Evolutionary conservation across 1,140 invertebrate genomes (phyloP), one percentile per base, ranked within the genome.

Genomic region (Ceratosolen solmsi): DNA sequence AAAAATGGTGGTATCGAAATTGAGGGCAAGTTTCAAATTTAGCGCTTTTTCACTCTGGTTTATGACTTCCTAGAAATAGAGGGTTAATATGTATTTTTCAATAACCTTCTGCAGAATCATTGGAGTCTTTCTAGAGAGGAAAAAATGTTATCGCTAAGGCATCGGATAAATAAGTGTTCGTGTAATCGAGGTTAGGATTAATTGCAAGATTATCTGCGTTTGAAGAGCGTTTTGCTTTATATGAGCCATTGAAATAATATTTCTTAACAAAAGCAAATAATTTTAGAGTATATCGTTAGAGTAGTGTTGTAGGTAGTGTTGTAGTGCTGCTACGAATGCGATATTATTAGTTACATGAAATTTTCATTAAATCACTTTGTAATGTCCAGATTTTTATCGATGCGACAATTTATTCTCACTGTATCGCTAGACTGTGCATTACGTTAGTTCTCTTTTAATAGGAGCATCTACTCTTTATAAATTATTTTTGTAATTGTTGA

Each of bases 21-120:
- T 20, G 46, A n/a, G 38, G 30, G 76, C 63, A 30, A 68, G 60
- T 78, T 78, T 70, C 76, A 70, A 78, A 78, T 78, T 78, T 78
- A 78, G 76, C 41, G 27, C 22, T 65, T n/a, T 51, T 7, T n/a
- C 27, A 13, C 22, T 68, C 22, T 75, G 30, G 33, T 38, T 8
- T n/a, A 33, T 8, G 5, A 4, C 7, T 70, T 78, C 63, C 30
- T 9, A 46, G 76, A 78, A 75, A 63, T 30, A 13, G 51, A 46
- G 38, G 27, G 25, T 25, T 20, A 25, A n/a, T 15, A 13, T 46
- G 5, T n/a, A n/a, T n/a, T n/a, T n/a, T n/a, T n/a, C n/a, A n/a
- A n/a, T n/a, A n/a, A n/a, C n/a, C n/a, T n/a, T n/a, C n/a, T n/a
- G n/a, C n/a, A n/a, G n/a, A n/a, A n/a, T n/a, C n/a, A n/a, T n/a